Evolutionary conservation across 2,888 invertebrate genomes (phyloP).

Genomic region (Polietes domitor): DNA sequence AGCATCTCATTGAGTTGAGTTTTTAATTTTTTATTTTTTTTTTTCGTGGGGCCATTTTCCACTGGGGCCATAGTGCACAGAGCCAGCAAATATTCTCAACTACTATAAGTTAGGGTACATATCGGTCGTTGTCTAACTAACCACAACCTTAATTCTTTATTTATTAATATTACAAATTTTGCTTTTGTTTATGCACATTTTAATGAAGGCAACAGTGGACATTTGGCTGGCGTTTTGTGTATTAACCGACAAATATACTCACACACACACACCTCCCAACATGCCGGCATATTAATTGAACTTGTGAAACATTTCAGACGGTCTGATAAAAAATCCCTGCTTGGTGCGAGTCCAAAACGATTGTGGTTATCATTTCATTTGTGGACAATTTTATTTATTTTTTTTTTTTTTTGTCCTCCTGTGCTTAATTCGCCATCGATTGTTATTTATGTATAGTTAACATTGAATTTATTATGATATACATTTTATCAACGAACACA

Average conservation of each 20-base stretch:
- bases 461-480: slow-evolving; percentile 47
- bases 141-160: not conserved
- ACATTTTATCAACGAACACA: not conserved
- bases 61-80: no score
- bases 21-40: no score
- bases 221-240: not conserved
- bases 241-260: not conserved
- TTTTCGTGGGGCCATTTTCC: no score
- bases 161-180: slow-evolving; percentile 7
- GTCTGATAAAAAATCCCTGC: slow-evolving; percentile 12
- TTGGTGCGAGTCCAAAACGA: not conserved
- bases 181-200: not conserved
- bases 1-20: no score
- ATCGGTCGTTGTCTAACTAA: not conserved
- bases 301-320: slow-evolving; percentile 28
- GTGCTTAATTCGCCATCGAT: slow-evolving; percentile 23
- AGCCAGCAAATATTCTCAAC: no score
- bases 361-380: slow-evolving; percentile 33
- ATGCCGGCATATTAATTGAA: slow-evolving; percentile 23
- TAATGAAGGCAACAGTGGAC: slow-evolving; percentile 13
- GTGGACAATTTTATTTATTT: not conserved
- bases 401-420: not conserved
- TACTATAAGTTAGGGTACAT: no score
- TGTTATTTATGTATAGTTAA: slow-evolving; percentile 49
- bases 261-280: not conserved